These are phyloP conservation scores for Pagetopsis macropterus DNA, from an alignment of 2,797 vertebrate species.

Conservation along the genomic window DNA sequence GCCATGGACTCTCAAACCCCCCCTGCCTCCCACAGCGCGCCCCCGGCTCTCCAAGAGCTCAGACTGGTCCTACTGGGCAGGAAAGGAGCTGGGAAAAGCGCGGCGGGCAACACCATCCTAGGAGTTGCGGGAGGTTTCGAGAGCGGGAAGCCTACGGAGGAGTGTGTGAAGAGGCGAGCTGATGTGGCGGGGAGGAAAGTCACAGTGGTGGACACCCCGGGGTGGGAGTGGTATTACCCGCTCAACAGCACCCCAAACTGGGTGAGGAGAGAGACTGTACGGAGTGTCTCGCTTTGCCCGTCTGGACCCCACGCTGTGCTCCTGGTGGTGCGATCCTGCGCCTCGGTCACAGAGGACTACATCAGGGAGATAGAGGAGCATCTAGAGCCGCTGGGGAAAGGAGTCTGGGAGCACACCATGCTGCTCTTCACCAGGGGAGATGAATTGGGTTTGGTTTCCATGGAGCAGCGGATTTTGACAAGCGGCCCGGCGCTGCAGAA, in stretches of 20 bases:
- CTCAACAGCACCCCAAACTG: conserved; percentile 81
- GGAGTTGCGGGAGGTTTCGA: conserved; percentile 68
- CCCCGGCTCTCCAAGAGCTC: conserved; percentile 64
- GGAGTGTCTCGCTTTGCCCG: conserved; percentile 78
- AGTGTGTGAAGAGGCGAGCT: conserved; percentile 74
- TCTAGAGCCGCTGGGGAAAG: conserved; percentile 74
- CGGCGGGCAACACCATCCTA: conserved; percentile 79
- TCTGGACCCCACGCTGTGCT: conserved; percentile 82
- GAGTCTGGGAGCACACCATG: conserved; percentile 77
- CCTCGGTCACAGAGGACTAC: conserved; percentile 74
- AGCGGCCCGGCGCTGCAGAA: conserved; percentile 65
- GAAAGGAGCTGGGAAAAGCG: conserved; percentile 81
- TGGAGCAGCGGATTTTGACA: conserved; percentile 71
- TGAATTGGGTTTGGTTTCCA: conserved; percentile 72
- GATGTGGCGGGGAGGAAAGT: conserved; percentile 71
- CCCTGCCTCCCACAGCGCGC: neutral
- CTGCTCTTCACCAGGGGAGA: conserved; percentile 83
- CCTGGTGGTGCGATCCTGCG: conserved; percentile 76
- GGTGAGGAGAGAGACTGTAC: conserved; percentile 79
- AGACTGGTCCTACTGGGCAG: conserved; percentile 81
- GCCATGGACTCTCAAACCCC: conserved; percentile 41
- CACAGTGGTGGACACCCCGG: conserved; percentile 82
- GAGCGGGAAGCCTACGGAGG: conserved; percentile 80
- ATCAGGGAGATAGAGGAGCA: conserved; percentile 78
- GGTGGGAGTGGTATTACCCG: conserved; percentile 86